Evolutionary conservation across 2,888 invertebrate genomes (phyloP), one percentile per base, ranked within the genome.

Genomic region (Synergus itoensis): DNA sequence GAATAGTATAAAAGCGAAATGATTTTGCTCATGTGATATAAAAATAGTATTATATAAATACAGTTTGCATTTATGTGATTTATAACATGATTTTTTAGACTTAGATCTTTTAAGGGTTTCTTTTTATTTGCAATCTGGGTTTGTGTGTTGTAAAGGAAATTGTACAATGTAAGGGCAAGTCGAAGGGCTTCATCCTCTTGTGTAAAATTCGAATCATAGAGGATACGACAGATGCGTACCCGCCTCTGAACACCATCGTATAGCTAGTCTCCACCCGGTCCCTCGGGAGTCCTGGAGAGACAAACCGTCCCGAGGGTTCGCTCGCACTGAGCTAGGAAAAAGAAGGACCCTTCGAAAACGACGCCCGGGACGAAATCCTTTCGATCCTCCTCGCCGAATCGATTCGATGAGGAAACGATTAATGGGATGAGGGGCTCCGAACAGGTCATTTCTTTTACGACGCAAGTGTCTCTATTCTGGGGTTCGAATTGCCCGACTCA

Each of bases 271-370:
- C 36, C 73, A 53, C n/a, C 4, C 36, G 18, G 73, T 91, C 91
- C 87, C 91, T 80, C 77, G 91, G 89, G 91, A 90, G 86, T 88
- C 84, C 85, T 86, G 86, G 85, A 84, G 87, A 87, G 89, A 90
- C 91, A 91, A 91, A 91, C 88, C 88, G 86, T 91, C 91, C 91
- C 90, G 81, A 79, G 88, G 84, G 85, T 83, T 67, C 43, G 80
- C 80, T 75, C 69, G 73, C 69, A 21, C 75, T 80, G 65, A 63
- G 62, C 81, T 64, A 77, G 80, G 79, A 79, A 65, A 77, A 57
- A 80, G 82, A 82, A 85, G 80, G 78, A 53, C 73, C 82, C 81
- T 81, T 85, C 85, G 79, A 83, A 79, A 81, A 80, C 79, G 81
- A 78, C 82, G 78, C 53, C 82, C 45, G 36, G 79, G 75, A 67